Conservation (phyloP, 2,888 invertebrate genomes). For the Argyresthia albistria region DNA sequence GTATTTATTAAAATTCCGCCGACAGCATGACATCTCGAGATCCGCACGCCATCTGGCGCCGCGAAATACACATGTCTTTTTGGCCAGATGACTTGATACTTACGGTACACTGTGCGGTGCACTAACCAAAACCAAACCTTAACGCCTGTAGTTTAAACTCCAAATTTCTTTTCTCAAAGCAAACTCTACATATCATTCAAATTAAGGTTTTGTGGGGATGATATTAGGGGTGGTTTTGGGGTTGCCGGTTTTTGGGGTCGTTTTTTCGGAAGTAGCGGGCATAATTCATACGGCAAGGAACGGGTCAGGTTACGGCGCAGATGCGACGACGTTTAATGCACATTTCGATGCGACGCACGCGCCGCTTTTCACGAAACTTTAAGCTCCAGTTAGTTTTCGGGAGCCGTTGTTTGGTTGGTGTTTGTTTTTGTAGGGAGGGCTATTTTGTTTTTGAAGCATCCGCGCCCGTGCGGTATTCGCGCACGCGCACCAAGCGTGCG, state of each 20-base stretch:
- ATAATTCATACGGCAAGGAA: slow-evolving; percentile 59
- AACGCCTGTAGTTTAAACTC: neutral
- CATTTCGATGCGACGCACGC: slow-evolving; percentile 1
- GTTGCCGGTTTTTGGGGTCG: slow-evolving; percentile 13
- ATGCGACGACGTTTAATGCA: slow-evolving; percentile 23
- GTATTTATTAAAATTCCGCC: neutral
- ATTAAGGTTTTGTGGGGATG: neutral
- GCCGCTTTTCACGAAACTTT: slow-evolving; percentile 12
- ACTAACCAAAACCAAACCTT: neutral
- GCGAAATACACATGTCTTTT: neutral
- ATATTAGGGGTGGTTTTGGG: slow-evolving; percentile 20
- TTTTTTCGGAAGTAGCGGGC: slow-evolving; percentile 49
- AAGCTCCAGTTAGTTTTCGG: slow-evolving; percentile 19
- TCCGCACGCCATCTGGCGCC: neutral
- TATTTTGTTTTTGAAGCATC: no score
- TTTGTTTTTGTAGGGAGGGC: neutral
- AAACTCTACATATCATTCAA: neutral
- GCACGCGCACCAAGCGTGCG: no score
- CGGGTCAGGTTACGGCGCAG: slow-evolving; percentile 65
- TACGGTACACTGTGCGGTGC: neutral
- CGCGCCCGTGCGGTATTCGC: no score
- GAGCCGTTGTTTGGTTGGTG: neutral
- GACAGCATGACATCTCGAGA: neutral
- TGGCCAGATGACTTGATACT: neutral
- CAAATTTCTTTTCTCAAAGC: neutral